Base-by-base conservation (phyloP, 2,113 vertebrate species). In the Periophthalmus modestus region DNA sequence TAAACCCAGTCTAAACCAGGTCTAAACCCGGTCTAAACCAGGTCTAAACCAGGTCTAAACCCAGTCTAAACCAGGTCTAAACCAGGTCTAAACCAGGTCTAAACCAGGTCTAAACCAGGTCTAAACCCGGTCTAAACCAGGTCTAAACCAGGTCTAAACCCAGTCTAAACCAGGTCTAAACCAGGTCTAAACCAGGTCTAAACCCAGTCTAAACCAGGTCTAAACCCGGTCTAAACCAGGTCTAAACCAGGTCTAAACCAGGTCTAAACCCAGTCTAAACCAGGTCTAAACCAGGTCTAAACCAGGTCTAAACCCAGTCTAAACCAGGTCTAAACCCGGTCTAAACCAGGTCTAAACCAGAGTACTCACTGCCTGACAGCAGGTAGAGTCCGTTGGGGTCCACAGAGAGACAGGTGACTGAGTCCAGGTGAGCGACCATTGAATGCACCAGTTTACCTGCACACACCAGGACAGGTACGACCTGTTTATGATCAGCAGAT, bases 321-420 rank as follows among this genome's bases (percentile, higher is more conserved):
- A 7, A 2, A 15, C 0, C 58, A 5, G 15, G 58, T 1, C 39
- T 43, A 10, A 10, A 43, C 7, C 39, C 24, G 15, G 58, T 0
- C 23, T 28, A 4, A 2, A 13, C 1, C 57, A 3, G 13, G 57
- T 3, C n/a, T n/a, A n/a, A n/a, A n/a, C n/a, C 4, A 4, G 5
- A 28, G 46, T 87, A 97, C 97, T 97, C 91, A 99, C 97, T 99
- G 76, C 97, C 97, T 81, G 97, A 99, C 97, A 99, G 98, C 91
- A 99, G 95, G 89, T 99, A 98, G 46, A 99, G 94, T 82, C 97
- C 97, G 71, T 99, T 98, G 7, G 97, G 97, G 89, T 99, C 97
- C 89, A 98, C 97, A n/a, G 97, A 97, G 80, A 98, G 94, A 89
- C 96, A 94, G 59, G 97, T 99, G 82, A 99, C 97, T 0, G 97